Evolutionary conservation across 2,888 invertebrate genomes (phyloP), one percentile per base, ranked within the genome.

Genomic region (Rhingia campestris): DNA sequence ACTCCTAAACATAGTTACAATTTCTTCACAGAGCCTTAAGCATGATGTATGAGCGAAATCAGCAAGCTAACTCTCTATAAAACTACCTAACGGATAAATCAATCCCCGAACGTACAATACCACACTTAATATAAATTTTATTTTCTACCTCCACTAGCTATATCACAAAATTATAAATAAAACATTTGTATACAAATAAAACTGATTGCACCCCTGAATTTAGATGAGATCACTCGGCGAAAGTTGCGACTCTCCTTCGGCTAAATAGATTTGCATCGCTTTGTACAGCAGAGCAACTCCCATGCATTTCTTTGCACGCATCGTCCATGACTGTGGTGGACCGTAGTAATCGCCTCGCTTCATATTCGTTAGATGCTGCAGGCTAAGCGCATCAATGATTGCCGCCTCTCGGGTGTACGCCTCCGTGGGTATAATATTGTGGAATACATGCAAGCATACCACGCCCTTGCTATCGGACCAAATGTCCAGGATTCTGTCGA

Each of bases 351-450:
- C 95, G 0, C 98, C 98, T 39, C 92, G 91, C 88, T 95, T 95
- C 14, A 94, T 91, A 91, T 98, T 98, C 41, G 95, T 95, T 86
- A 98, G 91, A 88, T 95, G 95, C 0, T 93, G 90, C 4, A 96
- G 88, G 0, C 96, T 96, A 6, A 99, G 90, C 0, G 97, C 97
- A 87, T 97, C 97, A 12, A 99, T 98, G 94, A 99, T 98, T 7
- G 97, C 94, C 0, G 98, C 98, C 91, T 99, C 99, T 85, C 98
- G 93, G 0, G 98, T 97, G 87, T 95, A 97, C 0, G 99, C 99
- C 90, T 99, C 99, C 0, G 95, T 96, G 0, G 97, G 96, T 59
- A 97, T 95, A 0, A 96, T 94, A 90, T 98, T 97, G 88, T 97
- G 97, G 90, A 97, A 99, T 53, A 98, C 94, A 88, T 97, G 97